These are phyloP conservation scores for Synergus laeviventris DNA, from an alignment of 2,888 invertebrate genomes.

Conservation along the genomic window DNA sequence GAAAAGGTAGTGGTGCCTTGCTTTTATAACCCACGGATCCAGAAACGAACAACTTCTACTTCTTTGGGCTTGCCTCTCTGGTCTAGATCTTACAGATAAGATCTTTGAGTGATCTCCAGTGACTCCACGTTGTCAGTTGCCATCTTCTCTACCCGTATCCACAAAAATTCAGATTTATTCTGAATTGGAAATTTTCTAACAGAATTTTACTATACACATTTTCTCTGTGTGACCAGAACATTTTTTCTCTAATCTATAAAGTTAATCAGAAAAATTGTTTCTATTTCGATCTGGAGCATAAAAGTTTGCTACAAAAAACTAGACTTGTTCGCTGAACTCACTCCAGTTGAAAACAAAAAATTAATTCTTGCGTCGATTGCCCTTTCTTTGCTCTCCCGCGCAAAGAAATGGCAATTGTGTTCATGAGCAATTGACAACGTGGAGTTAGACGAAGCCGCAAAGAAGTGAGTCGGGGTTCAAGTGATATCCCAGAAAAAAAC, in stretches of 20 bases:
- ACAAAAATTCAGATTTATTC: too few species aligned
- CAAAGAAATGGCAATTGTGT: neutral
- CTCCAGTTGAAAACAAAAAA: neutral
- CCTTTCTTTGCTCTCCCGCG: neutral
- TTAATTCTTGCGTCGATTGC: constrained; percentile 4
- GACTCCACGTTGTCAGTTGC: neutral
- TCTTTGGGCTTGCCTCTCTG: neutral
- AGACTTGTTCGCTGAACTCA: neutral
- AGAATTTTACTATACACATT: too few species aligned
- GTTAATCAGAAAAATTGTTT: neutral
- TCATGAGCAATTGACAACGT: constrained; percentile 5
- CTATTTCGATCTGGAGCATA: neutral
- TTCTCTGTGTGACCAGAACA: too few species aligned
- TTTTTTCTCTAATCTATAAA: neutral
- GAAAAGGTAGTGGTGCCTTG: constrained; percentile 6
- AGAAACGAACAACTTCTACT: neutral
- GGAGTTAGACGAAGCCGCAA: neutral
- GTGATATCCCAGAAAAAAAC: neutral
- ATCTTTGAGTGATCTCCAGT: constrained; percentile 1
- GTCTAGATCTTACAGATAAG: constrained; percentile 40
- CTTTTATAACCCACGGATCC: neutral
- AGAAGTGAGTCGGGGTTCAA: neutral
- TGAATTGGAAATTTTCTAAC: too few species aligned
- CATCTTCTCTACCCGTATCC: too few species aligned
- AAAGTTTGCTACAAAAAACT: neutral